These are phyloP conservation scores for Isichthys henryi DNA, from an alignment of 2,113 vertebrate species.

Conservation along the genomic window DNA sequence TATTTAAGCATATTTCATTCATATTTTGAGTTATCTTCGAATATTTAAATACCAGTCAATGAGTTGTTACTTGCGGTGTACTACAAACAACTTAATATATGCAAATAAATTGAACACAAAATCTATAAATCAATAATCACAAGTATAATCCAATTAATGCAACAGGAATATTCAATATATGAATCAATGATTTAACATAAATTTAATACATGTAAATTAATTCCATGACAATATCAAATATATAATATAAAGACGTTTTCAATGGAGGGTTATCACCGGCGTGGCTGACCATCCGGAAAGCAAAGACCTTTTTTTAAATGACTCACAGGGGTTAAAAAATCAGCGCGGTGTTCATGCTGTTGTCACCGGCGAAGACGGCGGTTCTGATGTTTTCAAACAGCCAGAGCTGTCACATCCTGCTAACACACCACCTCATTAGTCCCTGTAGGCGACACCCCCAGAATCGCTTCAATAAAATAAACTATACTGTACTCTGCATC, in stretches of 20 bases:
- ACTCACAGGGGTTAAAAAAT: slow-evolving; percentile 1
- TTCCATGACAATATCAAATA: neutral
- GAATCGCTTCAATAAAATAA: neutral
- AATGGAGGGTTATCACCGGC: neutral
- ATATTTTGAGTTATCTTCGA: neutral
- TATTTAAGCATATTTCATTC: slow-evolving; percentile 27
- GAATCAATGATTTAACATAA: neutral
- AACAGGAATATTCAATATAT: neutral
- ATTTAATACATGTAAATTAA: neutral
- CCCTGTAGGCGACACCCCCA: neutral
- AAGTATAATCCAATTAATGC: neutral
- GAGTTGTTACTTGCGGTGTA: neutral
- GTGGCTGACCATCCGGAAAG: neutral
- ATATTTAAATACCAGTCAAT: neutral
- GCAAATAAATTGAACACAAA: neutral
- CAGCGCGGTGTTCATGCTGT: neutral
- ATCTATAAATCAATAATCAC: neutral
- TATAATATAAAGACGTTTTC: neutral
- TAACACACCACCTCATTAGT: slow-evolving; percentile 2
- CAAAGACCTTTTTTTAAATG: neutral
- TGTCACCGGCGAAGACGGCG: neutral
- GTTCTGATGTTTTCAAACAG: slow-evolving; percentile 7
- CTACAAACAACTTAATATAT: neutral
- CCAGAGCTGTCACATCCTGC: neutral
- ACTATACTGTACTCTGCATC: neutral